These are phyloP conservation scores for Glyphotaelius pellucidus DNA, from an alignment of 2,888 invertebrate species.

Conservation along the genomic window DNA sequence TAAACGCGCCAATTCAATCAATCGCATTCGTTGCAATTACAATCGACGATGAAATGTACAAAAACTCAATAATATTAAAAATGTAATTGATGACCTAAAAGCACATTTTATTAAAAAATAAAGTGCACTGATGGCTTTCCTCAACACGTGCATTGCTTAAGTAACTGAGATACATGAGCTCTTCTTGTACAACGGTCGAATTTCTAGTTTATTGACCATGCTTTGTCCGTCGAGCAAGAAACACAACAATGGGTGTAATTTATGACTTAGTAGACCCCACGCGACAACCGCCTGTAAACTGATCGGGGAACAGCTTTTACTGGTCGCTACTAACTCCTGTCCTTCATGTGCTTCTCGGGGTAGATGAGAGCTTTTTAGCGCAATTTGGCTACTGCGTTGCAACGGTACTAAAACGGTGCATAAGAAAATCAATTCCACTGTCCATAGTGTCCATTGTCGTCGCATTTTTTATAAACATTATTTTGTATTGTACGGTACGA, in stretches of 20 bases:
- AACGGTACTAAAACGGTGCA: conserved; percentile 49
- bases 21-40: too few relatives aligned
- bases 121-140: background rate
- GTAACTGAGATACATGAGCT: background rate
- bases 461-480: conserved; percentile 48
- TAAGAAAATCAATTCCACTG: conserved; percentile 57
- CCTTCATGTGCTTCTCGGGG: background rate
- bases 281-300: conserved; percentile 53
- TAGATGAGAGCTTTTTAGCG: conserved; percentile 34
- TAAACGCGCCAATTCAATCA: too few relatives aligned
- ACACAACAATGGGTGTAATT: conserved; percentile 59
- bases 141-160: background rate
- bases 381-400: conserved; percentile 58
- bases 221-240: conserved; percentile 49
- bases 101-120: background rate
- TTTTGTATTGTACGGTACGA: conserved; percentile 55
- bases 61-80: background rate
- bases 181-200: conserved; percentile 7
- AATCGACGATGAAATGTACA: background rate
- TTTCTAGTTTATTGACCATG: conserved; percentile 56
- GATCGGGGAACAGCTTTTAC: conserved; percentile 32
- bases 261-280: conserved; percentile 58
- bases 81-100: background rate
- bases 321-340: background rate
- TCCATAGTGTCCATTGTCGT: conserved; percentile 56